Evolutionary conservation across 2,797 vertebrate species (phyloP).

Genomic region (Notamacropus eugenii): DNA sequence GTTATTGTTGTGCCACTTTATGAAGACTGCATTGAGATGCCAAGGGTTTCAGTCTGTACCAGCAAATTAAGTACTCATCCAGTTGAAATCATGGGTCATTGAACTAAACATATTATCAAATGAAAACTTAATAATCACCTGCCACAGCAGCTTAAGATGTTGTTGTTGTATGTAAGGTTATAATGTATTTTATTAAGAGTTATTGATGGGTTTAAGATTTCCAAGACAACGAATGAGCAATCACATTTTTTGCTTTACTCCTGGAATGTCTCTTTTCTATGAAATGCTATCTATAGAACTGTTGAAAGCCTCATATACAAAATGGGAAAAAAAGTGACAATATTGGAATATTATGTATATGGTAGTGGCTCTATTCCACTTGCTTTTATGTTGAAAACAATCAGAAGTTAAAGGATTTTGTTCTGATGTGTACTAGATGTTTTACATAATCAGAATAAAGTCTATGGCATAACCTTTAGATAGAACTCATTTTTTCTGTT

Average conservation of each 20-base stretch:
- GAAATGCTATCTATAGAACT: neutral
- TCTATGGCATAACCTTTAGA: neutral
- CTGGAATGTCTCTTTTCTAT: neutral
- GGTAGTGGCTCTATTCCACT: neutral
- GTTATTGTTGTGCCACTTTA: neutral
- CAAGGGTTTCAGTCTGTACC: neutral
- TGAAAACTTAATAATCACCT: neutral
- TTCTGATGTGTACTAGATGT: neutral
- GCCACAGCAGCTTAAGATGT: neutral
- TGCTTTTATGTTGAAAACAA: neutral
- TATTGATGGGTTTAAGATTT: neutral
- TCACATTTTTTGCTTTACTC: neutral
- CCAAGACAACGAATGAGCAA: neutral
- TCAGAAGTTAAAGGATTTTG: neutral
- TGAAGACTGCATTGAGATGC: neutral
- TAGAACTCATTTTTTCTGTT: neutral
- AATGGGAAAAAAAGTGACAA: neutral
- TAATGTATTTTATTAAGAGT: neutral
- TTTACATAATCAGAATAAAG: neutral
- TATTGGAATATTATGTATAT: accelerated
- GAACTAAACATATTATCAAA: neutral
- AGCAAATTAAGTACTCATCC: neutral
- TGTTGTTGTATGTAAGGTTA: neutral
- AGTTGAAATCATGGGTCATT: neutral
- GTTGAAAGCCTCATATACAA: neutral